Evolutionary conservation across 2,797 vertebrate genomes (phyloP).

Genomic region (Garrulus glandarius): DNA sequence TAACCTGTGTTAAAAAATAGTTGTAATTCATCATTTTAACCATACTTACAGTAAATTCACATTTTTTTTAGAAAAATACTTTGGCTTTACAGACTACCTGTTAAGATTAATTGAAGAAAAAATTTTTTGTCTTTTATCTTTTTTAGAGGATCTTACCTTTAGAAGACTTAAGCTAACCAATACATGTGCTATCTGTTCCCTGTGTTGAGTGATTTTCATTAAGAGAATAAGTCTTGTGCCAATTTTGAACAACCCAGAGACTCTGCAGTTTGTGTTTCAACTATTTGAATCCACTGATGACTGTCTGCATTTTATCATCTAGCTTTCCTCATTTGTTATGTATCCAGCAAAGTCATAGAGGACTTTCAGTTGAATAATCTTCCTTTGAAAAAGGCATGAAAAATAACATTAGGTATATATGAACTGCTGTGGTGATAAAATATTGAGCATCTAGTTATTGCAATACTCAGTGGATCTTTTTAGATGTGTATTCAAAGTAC

Average conservation of each 20-base stretch:
- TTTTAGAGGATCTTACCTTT: background rate
- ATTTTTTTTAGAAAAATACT: background rate
- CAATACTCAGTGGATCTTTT: background rate
- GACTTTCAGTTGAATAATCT: background rate
- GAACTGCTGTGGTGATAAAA: background rate
- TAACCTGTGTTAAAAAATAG: background rate
- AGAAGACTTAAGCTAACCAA: background rate
- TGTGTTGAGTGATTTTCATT: background rate
- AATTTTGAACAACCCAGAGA: background rate
- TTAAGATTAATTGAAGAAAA: background rate
- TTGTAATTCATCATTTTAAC: background rate
- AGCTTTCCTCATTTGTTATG: background rate
- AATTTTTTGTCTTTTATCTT: background rate
- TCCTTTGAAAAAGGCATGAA: background rate
- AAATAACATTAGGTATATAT: background rate
- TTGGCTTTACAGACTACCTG: background rate
- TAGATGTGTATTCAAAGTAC: background rate
- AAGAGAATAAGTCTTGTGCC: background rate
- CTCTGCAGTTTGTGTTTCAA: background rate
- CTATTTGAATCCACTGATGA: background rate
- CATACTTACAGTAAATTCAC: background rate
- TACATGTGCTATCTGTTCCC: rapidly evolving
- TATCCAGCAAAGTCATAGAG: background rate
- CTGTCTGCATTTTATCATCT: background rate
- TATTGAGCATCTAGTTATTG: conserved; percentile 16